These are phyloP conservation scores for Thymelicus sylvestris DNA, from an alignment of 2,888 invertebrate genomes.

Conservation along the genomic window DNA sequence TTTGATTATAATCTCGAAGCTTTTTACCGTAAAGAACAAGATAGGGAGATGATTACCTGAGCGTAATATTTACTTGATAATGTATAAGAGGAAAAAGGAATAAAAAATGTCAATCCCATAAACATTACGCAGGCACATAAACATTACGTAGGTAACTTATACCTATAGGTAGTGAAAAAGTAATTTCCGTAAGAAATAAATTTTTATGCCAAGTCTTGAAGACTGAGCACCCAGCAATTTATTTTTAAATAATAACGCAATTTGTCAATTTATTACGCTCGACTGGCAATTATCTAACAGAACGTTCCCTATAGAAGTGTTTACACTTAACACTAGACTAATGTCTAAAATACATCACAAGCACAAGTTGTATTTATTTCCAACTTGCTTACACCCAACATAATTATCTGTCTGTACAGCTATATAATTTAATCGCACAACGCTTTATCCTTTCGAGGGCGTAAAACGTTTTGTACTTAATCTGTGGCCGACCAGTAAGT, in stretches of 20 bases:
- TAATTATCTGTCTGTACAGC: constrained; percentile 6
- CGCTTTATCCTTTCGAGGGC: constrained; percentile 21
- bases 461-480: constrained; percentile 33
- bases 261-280: constrained; percentile 6
- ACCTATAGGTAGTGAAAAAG: not conserved
- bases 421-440: constrained; percentile 21
- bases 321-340: constrained; percentile 13
- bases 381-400: constrained; percentile 2
- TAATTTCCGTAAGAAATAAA: not conserved
- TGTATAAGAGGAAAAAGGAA: not conserved
- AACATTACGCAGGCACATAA: too few species aligned
- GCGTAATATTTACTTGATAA: constrained; percentile 4
- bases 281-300: constrained; percentile 8
- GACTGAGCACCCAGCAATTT: not conserved
- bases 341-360: constrained; percentile 10
- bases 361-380: constrained; percentile 4
- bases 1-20: constrained; percentile 19
- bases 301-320: constrained; percentile 37
- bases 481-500: constrained; percentile 47
- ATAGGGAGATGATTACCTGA: constrained; percentile 4
- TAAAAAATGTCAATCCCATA: too few species aligned
- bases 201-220: not conserved
- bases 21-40: constrained; percentile 22
- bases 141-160: too few species aligned
- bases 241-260: constrained; percentile 4